phyloP scores from a whole-genome alignment of 2,888 invertebrate species.

The Cataglyphis rosenhaueri region DNA sequence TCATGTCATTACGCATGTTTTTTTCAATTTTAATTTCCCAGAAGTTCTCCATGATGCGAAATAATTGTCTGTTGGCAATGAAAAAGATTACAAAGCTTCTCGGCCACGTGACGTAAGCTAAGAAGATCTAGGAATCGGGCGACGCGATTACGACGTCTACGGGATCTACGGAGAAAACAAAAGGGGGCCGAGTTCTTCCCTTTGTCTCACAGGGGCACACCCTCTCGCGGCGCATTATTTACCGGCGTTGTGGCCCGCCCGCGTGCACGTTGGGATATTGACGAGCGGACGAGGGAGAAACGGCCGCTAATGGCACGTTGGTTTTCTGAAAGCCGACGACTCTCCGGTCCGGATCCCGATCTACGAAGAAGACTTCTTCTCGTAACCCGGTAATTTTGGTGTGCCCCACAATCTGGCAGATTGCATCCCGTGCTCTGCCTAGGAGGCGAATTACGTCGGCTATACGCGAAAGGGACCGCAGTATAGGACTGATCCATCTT shows the following conservation, averaged over 20 bases:
- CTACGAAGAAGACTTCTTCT: conserved; percentile 42
- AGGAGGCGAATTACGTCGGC: conserved; percentile 68
- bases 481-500: conserved; percentile 54
- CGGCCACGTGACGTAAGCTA: conserved; percentile 19
- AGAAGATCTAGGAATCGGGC: conserved; percentile 59
- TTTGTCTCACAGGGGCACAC: conserved; percentile 67
- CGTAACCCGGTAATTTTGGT: conserved; percentile 81
- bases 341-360: conserved; percentile 26
- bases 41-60: background rate
- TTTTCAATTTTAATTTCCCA: conserved; percentile 2
- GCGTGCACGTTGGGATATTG: conserved; percentile 59
- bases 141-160: conserved; percentile 17
- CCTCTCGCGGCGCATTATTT: conserved; percentile 68
- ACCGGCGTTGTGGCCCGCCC: conserved; percentile 64
- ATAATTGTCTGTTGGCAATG: conserved; percentile 20
- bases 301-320: conserved; percentile 75
- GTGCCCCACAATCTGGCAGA: conserved; percentile 80
- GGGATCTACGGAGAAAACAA: conserved; percentile 63
- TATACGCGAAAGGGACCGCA: conserved; percentile 43
- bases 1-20: background rate
- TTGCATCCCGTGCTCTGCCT: conserved; percentile 75
- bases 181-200: conserved; percentile 67
- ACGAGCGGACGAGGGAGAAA: conserved; percentile 46
- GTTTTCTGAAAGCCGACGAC: conserved; percentile 70
- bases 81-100: conserved; percentile 10